Evolutionary conservation across 2,797 vertebrate species (phyloP).

Genomic region (Phataginus tetradactyla): DNA sequence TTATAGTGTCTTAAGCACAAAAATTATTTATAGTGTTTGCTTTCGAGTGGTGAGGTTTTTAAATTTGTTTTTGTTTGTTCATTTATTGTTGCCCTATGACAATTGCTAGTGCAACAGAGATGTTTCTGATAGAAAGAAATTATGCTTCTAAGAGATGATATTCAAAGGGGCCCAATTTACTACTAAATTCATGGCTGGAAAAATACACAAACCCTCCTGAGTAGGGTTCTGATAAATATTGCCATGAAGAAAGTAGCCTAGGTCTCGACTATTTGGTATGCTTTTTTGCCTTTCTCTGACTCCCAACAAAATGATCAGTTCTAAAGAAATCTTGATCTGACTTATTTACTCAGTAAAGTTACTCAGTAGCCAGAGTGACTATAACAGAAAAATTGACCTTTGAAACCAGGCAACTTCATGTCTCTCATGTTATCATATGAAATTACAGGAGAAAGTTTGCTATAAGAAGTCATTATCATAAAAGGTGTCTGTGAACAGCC

Average conservation of each 20-base stretch:
- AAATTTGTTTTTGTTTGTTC: not conserved
- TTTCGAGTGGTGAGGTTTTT: not conserved
- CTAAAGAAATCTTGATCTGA: not conserved
- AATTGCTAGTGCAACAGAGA: not conserved
- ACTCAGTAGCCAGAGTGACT: not conserved
- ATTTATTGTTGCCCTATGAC: not conserved
- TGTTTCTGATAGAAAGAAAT: not conserved
- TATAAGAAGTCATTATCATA: not conserved
- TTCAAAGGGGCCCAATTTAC: not conserved
- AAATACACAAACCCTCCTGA: not conserved
- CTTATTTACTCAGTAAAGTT: not conserved
- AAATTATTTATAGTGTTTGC: not conserved
- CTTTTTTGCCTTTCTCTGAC: not conserved
- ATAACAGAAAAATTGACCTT: not conserved
- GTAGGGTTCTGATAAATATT: not conserved
- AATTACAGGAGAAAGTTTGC: not conserved
- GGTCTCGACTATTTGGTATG: not conserved
- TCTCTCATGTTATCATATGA: not conserved
- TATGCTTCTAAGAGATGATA: not conserved
- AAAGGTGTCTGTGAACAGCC: not conserved
- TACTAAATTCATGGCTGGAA: not conserved
- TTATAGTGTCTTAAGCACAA: not conserved
- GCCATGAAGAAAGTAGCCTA: not conserved
- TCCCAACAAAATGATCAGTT: not conserved
- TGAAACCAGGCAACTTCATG: not conserved